Conservation (phyloP, 2,888 invertebrate genomes). For the Trichacis sp. region DNA sequence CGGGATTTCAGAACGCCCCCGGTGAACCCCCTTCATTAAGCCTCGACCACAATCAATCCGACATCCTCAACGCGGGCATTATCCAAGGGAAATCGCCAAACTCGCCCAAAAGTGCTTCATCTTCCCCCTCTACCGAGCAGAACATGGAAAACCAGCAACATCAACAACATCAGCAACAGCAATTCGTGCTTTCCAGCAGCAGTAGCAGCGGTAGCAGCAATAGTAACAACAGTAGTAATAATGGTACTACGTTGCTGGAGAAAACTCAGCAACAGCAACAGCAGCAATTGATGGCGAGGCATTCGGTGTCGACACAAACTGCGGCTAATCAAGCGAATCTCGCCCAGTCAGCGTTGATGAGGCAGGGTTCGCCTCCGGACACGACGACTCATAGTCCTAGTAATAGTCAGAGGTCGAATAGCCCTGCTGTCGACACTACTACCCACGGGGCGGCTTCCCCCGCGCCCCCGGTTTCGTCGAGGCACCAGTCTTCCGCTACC, state of each 20-base stretch:
- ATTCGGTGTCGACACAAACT: conserved; percentile 83
- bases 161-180: conserved; percentile 59
- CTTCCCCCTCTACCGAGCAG: conserved; percentile 60
- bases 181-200: conserved; percentile 52
- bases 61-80: conserved; percentile 61
- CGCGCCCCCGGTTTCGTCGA: conserved; percentile 60
- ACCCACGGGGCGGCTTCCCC: conserved; percentile 67
- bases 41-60: conserved; percentile 73
- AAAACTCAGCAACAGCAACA: conserved; percentile 56
- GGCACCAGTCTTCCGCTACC: conserved; percentile 61
- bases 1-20: conserved; percentile 63
- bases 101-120: conserved; percentile 58
- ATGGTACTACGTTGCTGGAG: conserved; percentile 54
- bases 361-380: conserved; percentile 80
- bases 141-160: conserved; percentile 66
- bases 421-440: conserved; percentile 67
- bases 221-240: no score
- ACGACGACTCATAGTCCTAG: conserved; percentile 87
- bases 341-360: conserved; percentile 66
- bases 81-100: conserved; percentile 59
- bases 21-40: conserved; percentile 69
- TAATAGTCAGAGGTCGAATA: conserved; percentile 65
- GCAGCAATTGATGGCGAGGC: conserved; percentile 69
- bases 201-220: no score
- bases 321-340: conserved; percentile 67